A percentile compares a stretch with the other conserved stretches of the same genome.
Evolutionary conservation across 23 tunicate genomes (phyloP).

Genomic region (Phallusia fumigata): DNA sequence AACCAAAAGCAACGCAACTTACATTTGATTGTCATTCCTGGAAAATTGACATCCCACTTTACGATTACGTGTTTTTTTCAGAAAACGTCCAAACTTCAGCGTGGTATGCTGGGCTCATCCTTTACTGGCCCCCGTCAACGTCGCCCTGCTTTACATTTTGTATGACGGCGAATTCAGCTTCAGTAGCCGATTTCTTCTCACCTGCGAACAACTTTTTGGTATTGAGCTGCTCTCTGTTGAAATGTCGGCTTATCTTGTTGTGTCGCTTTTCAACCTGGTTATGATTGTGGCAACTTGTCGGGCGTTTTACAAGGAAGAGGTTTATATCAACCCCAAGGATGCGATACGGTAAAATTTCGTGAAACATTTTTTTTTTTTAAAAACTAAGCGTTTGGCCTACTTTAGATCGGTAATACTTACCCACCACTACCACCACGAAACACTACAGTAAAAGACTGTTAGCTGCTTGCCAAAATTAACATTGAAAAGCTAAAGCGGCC

Average conservation of each 20-base stretch:
- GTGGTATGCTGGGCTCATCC: constrained; percentile 20
- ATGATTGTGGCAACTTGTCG: constrained; percentile 20
- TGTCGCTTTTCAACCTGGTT: neutral
- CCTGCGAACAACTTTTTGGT: constrained; percentile 42
- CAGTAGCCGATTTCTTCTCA: constrained; percentile 11
- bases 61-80: constrained; percentile 21
- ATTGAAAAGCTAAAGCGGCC: too few species aligned
- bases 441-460: too few species aligned
- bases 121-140: constrained; percentile 13
- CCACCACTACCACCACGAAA: too few species aligned
- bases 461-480: too few species aligned
- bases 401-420: too few species aligned
- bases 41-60: too few species aligned
- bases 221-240: constrained; percentile 8
- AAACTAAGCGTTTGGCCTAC: too few species aligned
- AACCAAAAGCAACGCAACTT: too few species aligned
- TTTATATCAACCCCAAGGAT: constrained; percentile 34
- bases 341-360: constrained; percentile 13
- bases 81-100: constrained; percentile 18
- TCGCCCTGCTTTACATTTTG: constrained; percentile 5
- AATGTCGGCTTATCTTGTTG: constrained; percentile 11
- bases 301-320: constrained; percentile 17
- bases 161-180: constrained; percentile 25
- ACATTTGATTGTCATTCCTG: too few species aligned
- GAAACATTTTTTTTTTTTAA: neutral